Evolutionary conservation across 2,113 vertebrate species (phyloP).

Genomic region (Raphicerus campestris): DNA sequence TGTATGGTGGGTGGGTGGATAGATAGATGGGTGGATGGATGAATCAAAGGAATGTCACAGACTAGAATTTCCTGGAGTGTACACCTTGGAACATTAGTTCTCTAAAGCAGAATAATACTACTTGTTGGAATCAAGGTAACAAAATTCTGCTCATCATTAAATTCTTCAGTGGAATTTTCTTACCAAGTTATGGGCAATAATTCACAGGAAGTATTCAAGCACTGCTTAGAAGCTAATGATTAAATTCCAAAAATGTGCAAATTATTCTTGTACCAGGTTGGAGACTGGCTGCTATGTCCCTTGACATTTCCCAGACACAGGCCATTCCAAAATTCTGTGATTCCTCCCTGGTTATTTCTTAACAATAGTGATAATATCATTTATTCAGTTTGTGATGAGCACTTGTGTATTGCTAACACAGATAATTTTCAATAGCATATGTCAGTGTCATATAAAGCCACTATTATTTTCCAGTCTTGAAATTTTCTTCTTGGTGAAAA

Average conservation of each 20-base stretch:
- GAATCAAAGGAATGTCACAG: background rate
- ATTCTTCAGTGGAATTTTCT: background rate
- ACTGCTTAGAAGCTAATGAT: background rate
- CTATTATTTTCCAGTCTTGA: background rate
- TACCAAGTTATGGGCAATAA: background rate
- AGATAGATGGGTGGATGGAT: background rate
- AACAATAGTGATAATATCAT: background rate
- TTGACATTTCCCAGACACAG: background rate
- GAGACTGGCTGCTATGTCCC: background rate
- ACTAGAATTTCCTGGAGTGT: background rate
- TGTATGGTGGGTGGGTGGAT: background rate
- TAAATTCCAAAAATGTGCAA: background rate
- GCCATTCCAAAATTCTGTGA: background rate
- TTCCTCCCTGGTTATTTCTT: background rate
- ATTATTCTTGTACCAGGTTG: background rate
- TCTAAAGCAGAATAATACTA: background rate
- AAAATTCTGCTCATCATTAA: conserved; percentile 13
- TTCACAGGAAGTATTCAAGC: background rate
- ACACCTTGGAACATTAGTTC: background rate
- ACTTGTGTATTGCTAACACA: background rate
- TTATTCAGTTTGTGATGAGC: background rate
- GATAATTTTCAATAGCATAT: background rate
- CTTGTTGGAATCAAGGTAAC: background rate
- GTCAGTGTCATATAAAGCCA: background rate
- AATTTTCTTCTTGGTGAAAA: background rate